Evolutionary conservation across 2,113 vertebrate genomes (phyloP).

Genomic region (Mystacornis crossleyi): DNA sequence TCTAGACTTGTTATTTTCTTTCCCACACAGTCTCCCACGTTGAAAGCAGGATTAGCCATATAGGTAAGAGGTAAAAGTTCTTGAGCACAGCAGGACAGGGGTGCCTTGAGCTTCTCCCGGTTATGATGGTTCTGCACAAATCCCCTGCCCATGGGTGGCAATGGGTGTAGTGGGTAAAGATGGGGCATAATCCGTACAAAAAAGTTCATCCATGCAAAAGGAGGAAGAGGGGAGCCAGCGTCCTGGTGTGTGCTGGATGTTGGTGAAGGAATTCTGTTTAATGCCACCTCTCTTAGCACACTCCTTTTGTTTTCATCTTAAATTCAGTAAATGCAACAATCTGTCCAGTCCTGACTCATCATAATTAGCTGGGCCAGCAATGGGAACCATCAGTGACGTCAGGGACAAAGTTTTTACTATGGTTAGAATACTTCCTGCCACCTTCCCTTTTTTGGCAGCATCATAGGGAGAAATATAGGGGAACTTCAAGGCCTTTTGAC

Average conservation of each 20-base stretch:
- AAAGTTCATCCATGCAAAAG: background rate
- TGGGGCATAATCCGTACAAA: background rate
- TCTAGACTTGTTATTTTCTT: background rate
- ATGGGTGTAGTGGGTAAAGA: background rate
- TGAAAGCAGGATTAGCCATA: background rate
- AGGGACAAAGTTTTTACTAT: background rate
- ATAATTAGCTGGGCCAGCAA: background rate
- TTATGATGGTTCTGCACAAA: background rate
- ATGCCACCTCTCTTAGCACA: background rate
- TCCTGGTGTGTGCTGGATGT: background rate
- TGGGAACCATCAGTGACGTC: background rate
- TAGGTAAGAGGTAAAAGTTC: background rate
- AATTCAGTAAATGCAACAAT: background rate
- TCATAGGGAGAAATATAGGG: background rate
- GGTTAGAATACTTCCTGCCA: background rate
- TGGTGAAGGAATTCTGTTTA: background rate
- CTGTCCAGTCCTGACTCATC: background rate
- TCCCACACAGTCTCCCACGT: background rate
- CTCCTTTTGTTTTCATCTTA: background rate
- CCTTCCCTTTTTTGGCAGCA: background rate
- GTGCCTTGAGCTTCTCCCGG: background rate
- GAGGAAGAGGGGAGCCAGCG: background rate
- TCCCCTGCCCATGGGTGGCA: background rate
- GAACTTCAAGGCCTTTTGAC: background rate
- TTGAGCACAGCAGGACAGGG: accelerated